These are phyloP conservation scores for Metacarcinus magister DNA, from an alignment of 2,888 invertebrate species.

Conservation along the genomic window DNA sequence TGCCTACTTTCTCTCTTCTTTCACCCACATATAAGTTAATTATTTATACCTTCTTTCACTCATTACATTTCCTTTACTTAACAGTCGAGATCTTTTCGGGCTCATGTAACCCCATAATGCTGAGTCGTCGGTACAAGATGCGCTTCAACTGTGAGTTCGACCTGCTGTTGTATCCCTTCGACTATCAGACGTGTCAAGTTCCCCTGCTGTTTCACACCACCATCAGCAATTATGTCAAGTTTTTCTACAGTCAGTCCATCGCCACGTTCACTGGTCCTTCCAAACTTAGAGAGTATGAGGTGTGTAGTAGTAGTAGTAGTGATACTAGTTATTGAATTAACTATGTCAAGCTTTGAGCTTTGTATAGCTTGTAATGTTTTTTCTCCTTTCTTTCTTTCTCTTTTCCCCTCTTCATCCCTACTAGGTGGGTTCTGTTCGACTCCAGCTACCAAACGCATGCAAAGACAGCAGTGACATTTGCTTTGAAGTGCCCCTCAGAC, in stretches of 20 bases:
- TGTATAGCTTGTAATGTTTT: too few species aligned
- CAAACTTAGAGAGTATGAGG: conserved; percentile 76
- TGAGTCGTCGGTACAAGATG: conserved; percentile 75
- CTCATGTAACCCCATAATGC: conserved; percentile 69
- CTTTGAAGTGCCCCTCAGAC: neutral
- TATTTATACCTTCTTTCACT: neutral
- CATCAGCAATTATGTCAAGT: conserved; percentile 68
- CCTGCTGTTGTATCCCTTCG: conserved; percentile 80
- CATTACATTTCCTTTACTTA: neutral
- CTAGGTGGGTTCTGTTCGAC: conserved; percentile 31
- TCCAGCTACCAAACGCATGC: neutral
- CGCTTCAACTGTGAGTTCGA: conserved; percentile 76
- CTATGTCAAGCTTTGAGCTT: too few species aligned
- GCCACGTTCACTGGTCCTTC: conserved; percentile 66
- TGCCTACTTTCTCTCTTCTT: neutral
- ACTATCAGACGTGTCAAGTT: conserved; percentile 73
- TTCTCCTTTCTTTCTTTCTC: neutral
- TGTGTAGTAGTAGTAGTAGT: neutral
- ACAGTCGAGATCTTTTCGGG: conserved; percentile 76
- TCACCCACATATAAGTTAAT: neutral
- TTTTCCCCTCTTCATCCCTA: neutral
- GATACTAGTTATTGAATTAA: neutral
- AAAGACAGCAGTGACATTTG: conserved; percentile 35
- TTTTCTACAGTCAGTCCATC: conserved; percentile 51
- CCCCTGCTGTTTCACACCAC: conserved; percentile 70